These are phyloP conservation scores for Xestoiulus laeticollis DNA, from an alignment of 2,888 invertebrate species.

Conservation along the genomic window DNA sequence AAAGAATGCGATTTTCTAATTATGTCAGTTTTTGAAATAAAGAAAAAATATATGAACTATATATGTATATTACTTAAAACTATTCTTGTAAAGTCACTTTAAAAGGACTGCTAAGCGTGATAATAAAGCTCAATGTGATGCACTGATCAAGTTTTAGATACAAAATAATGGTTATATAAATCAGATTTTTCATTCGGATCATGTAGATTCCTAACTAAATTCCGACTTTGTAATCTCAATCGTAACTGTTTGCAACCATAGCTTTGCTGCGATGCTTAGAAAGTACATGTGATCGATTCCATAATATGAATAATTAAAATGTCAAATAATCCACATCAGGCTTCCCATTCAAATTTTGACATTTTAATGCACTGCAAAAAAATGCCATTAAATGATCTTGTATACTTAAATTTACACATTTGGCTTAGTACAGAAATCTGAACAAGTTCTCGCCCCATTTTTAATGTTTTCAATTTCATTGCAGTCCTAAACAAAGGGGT, in stretches of 20 bases:
- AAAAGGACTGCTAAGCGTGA: background rate
- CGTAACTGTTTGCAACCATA: background rate
- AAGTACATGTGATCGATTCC: background rate
- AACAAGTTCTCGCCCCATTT: background rate
- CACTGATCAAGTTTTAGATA: background rate
- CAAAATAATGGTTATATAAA: background rate
- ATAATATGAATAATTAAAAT: background rate
- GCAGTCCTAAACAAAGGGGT: background rate
- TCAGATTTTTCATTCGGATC: background rate
- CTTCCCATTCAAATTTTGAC: too few relatives aligned
- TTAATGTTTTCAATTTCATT: background rate
- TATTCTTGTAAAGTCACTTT: background rate
- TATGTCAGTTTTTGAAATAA: background rate
- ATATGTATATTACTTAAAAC: background rate
- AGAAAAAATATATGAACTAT: background rate
- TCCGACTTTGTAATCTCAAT: background rate
- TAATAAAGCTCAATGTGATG: background rate
- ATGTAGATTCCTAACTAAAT: background rate
- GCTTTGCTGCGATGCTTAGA: too few relatives aligned
- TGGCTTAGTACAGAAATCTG: background rate
- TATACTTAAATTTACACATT: background rate
- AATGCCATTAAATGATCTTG: background rate
- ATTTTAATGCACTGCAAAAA: background rate
- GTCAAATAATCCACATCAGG: too few relatives aligned
- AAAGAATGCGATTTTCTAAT: background rate